Evolutionary conservation across 2,797 vertebrate genomes (phyloP).

Genomic region (Myotis findleyi): DNA sequence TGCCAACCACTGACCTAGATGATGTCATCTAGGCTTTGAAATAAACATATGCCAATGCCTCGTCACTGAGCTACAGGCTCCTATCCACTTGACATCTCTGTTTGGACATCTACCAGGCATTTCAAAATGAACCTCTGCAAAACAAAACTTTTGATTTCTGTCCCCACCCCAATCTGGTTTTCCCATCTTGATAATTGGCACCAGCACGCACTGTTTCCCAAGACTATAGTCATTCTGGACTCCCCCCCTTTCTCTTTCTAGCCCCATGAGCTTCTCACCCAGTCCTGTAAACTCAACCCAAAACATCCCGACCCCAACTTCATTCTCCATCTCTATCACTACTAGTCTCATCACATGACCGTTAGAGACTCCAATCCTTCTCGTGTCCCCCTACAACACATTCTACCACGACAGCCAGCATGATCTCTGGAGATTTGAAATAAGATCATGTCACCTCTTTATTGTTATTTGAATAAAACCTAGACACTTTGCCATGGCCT

Average conservation of each 20-base stretch:
- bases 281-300: neutral
- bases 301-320: accelerated
- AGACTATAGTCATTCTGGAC: neutral
- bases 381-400: neutral
- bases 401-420: neutral
- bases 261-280: neutral
- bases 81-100: neutral
- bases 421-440: neutral
- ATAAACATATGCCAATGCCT: neutral
- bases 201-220: neutral
- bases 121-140: neutral
- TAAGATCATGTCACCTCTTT: neutral
- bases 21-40: neutral
- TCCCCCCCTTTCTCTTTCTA: too few relatives aligned
- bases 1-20: neutral
- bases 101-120: neutral
- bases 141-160: slow-evolving; percentile 47
- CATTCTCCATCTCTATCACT: neutral
- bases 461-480: neutral
- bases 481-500: neutral
- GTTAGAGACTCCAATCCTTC: accelerated
- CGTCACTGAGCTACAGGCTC: neutral
- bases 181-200: neutral
- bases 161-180: slow-evolving; percentile 36
- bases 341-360: neutral